Evolutionary conservation across 2,888 invertebrate species (phyloP).

Genomic region (Iphiclides podalirius): DNA sequence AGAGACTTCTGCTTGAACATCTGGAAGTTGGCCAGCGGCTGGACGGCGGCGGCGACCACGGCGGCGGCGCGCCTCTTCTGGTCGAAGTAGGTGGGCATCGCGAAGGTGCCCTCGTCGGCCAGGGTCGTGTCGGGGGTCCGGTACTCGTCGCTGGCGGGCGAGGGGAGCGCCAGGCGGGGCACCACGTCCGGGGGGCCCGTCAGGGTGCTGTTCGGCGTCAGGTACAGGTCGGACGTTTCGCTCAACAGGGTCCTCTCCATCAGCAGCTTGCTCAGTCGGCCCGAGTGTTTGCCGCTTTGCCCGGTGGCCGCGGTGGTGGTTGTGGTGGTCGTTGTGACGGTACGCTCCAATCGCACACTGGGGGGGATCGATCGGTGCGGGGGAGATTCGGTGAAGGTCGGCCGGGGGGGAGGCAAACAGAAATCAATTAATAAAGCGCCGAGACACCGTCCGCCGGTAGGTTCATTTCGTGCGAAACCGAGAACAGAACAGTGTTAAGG

Average conservation of each 20-base stretch:
- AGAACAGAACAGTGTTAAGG: conserved; percentile 19
- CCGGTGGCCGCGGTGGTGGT: too few relatives aligned
- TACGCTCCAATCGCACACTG: conserved; percentile 55
- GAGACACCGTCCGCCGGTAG: conserved; percentile 28
- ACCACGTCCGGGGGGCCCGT: conserved; percentile 59
- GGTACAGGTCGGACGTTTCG: conserved; percentile 54
- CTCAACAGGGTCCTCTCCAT: conserved; percentile 45
- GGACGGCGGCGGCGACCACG: conserved; percentile 50
- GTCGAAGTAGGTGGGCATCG: conserved; percentile 74
- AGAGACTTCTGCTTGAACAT: conserved; percentile 73
- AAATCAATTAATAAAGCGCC: conserved; percentile 53
- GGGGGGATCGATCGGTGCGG: conserved; percentile 31
- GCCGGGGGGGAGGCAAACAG: conserved; percentile 38
- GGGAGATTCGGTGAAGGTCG: conserved; percentile 28
- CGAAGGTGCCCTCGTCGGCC: conserved; percentile 51
- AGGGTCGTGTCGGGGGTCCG: conserved; percentile 53
- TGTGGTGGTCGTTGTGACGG: conserved; percentile 41
- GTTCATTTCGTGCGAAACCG: conserved; percentile 57
- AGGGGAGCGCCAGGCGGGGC: conserved; percentile 45
- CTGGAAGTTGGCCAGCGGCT: conserved; percentile 69
- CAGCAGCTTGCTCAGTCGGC: conserved; percentile 52
- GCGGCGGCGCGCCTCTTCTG: conserved; percentile 58
- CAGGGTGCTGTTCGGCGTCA: conserved; percentile 60
- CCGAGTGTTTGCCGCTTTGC: conserved; percentile 45
- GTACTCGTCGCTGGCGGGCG: conserved; percentile 51